These are phyloP conservation scores for Zaprionus lineosus DNA, from an alignment of 2,888 invertebrate species.

Conservation along the genomic window DNA sequence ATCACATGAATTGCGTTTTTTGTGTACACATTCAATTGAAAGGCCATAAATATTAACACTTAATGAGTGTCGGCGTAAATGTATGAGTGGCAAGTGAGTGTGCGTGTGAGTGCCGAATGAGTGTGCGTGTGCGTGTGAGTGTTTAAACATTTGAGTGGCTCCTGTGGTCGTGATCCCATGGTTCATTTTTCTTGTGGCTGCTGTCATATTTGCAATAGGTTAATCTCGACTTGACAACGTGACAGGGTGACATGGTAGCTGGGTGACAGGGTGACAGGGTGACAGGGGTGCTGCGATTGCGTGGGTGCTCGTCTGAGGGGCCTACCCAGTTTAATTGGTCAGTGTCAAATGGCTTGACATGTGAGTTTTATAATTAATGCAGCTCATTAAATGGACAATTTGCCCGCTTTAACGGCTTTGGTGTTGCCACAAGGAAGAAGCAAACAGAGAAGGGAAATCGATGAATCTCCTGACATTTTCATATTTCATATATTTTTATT, in stretches of 20 bases:
- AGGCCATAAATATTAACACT: constrained; percentile 42
- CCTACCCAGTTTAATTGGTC: constrained; percentile 63
- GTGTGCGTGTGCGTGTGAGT: constrained; percentile 16
- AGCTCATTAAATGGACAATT: constrained; percentile 44
- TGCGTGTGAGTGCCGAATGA: background rate
- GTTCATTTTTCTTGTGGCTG: constrained; percentile 36
- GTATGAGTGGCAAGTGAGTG: background rate
- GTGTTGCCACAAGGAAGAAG: background rate
- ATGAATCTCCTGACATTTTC: no score
- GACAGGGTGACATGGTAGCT: constrained; percentile 36
- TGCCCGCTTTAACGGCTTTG: constrained; percentile 11
- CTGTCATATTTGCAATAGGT: constrained; percentile 58
- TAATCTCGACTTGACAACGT: constrained; percentile 62
- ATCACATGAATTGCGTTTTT: constrained; percentile 8
- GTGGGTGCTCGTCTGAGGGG: constrained; percentile 16
- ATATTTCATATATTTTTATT: no score
- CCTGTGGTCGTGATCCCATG: constrained; percentile 40
- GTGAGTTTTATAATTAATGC: constrained; percentile 47
- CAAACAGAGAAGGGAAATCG: no score
- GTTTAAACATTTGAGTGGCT: constrained; percentile 16
- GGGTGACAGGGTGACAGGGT: constrained; percentile 20
- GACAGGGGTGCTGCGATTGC: constrained; percentile 12
- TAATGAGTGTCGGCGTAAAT: constrained; percentile 16
- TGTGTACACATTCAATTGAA: constrained; percentile 23
- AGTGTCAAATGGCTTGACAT: constrained; percentile 62